A percentile compares a stretch with the other conserved stretches of the same genome.
phyloP scores from a whole-genome alignment of 1,140 invertebrate species.

The Sminthurides bifidus region DNA sequence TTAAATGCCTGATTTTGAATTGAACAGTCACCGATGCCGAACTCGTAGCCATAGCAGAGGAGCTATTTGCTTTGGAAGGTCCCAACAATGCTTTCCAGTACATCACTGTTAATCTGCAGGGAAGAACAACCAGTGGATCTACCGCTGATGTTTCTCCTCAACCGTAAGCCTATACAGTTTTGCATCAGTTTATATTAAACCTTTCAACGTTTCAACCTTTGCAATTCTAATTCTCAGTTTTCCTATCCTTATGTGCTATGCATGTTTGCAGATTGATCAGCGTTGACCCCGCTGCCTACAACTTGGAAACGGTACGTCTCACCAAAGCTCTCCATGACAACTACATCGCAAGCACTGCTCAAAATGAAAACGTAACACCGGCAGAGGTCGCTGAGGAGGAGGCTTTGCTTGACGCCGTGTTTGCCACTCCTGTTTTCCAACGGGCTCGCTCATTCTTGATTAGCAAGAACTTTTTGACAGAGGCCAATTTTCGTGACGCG shows the following conservation, averaged over 20 bases:
- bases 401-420: conserved; percentile 40
- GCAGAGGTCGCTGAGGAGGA: conserved; percentile 38
- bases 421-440: conserved; percentile 42
- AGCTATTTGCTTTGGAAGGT: conserved; percentile 52
- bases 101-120: conserved; percentile 56
- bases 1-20: neutral
- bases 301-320: conserved; percentile 16
- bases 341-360: conserved; percentile 33
- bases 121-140: conserved; percentile 51
- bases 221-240: neutral
- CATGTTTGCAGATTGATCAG: conserved; percentile 17
- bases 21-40: conserved; percentile 47
- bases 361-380: conserved; percentile 37
- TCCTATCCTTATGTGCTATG: neutral
- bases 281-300: conserved; percentile 15
- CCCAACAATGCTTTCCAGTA: conserved; percentile 52
- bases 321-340: conserved; percentile 30
- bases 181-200: neutral
- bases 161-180: conserved; percentile 45
- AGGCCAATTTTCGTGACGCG: conserved; percentile 1
- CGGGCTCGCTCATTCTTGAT: conserved; percentile 39
- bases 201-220: neutral
- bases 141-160: conserved; percentile 53
- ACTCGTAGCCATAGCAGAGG: conserved; percentile 53
- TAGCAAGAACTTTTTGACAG: conserved; percentile 33